Base-by-base conservation (phyloP, 2,888 invertebrate species). In the Thera obeliscata region DNA sequence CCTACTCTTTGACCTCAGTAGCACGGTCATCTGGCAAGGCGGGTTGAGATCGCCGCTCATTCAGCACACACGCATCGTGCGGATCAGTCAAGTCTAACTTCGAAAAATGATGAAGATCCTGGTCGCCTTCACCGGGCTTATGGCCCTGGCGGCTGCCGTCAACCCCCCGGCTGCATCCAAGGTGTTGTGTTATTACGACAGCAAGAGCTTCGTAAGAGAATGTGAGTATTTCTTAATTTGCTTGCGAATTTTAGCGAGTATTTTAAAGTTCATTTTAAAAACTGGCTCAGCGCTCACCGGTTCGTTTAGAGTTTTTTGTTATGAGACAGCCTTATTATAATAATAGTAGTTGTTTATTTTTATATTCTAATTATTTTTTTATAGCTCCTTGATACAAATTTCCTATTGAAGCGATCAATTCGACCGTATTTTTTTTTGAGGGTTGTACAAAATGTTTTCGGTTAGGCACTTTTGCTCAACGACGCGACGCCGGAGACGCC, bases 161-260 rank as follows among this genome's bases (percentile, higher is more conserved):
- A 81, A 83, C 67, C 87, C 90, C 41, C 84, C 88, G 5, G 79
- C 85, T 2, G 41, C 84, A 91, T 38, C 94, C 80, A 96, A 96
- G 89, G 95, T 96, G 58, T 90, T 96, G 78, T 96, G 96, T 84
- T 96, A 95, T 85, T 96, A 96, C 89, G 95, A 96, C 86, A 95
- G 95, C 87, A 95, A 94, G 83, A 95, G 96, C 74, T 95, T 94
- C 84, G 94, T 94, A 79, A 94, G 96, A 81, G 94, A 95, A 92
- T 96, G 96, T 96, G 90, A 94, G 94, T 93, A 69, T 59, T 46
- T 69, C 57, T 69, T 66, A 66, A 62, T 65, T 58, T 71, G 70
- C 73, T 76, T 87, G 87, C 83, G 67, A 70, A 89, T 88, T 87
- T 76, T 73, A 69, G 74, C 74, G 76, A 63, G 36, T 43, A 58